Evolutionary conservation across 64 coral and sea anemone genomes (phyloP).

Genomic region (Orbicella faveolata): DNA sequence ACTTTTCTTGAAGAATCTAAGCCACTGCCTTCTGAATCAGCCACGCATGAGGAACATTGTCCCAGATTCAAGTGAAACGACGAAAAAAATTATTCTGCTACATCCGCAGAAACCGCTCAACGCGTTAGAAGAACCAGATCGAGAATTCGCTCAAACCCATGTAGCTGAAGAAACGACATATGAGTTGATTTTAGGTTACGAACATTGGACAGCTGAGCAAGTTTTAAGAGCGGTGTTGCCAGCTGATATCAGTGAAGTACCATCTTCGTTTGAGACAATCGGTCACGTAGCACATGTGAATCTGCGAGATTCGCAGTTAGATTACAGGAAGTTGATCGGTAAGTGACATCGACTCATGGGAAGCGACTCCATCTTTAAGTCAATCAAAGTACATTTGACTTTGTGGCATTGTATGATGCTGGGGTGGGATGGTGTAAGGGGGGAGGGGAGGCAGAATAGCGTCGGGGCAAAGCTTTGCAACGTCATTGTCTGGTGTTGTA

Average conservation of each 20-base stretch:
- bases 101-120: slow-evolving; percentile 51
- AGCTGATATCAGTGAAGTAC: slow-evolving; percentile 75
- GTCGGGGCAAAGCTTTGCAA: too few species aligned
- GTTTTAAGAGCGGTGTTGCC: slow-evolving; percentile 84
- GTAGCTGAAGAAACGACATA: slow-evolving; percentile 49
- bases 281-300: slow-evolving; percentile 98
- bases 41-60: slow-evolving; percentile 88
- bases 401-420: too few species aligned
- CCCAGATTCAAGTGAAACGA: slow-evolving; percentile 39
- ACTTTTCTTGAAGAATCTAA: slow-evolving; percentile 74
- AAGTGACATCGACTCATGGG: not conserved
- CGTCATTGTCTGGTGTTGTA: too few species aligned
- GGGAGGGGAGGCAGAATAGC: too few species aligned
- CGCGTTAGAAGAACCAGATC: slow-evolving; percentile 59
- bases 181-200: slow-evolving; percentile 76
- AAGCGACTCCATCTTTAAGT: not conserved
- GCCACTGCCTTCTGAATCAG: slow-evolving; percentile 78
- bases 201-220: slow-evolving; percentile 90
- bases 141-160: slow-evolving; percentile 44
- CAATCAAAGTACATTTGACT: too few species aligned
- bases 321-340: slow-evolving; percentile 88
- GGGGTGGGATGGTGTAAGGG: too few species aligned
- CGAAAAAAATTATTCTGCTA: slow-evolving; percentile 80
- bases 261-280: slow-evolving; percentile 91
- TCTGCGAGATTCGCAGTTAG: slow-evolving; percentile 74